phyloP scores from a whole-genome alignment of 2,888 invertebrate species.

The Dascillus cervinus region DNA sequence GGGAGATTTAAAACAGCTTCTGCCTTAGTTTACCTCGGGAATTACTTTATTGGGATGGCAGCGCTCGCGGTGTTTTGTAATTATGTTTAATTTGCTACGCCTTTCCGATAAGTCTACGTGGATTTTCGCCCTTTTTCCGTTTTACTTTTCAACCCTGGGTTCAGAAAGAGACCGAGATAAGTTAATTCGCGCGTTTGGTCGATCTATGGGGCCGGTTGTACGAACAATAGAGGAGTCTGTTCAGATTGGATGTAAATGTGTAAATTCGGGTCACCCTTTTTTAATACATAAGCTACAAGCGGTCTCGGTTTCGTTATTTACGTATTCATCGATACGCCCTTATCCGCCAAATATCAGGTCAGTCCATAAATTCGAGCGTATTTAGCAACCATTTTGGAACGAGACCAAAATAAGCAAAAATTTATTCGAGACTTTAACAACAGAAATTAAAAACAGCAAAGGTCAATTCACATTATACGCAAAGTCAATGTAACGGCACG shows the following conservation, averaged over 20 bases:
- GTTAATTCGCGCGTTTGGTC: too few relatives aligned
- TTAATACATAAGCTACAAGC: too few relatives aligned
- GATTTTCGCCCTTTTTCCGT: not conserved
- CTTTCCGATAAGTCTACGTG: not conserved
- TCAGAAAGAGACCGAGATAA: not conserved
- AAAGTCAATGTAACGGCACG: too few relatives aligned
- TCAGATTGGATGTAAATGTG: not conserved
- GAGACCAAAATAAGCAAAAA: too few relatives aligned
- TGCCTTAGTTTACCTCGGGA: constrained; percentile 9
- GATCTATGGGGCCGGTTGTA: not conserved
- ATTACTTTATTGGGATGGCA: constrained; percentile 12
- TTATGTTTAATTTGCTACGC: constrained; percentile 9
- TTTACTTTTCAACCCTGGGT: not conserved
- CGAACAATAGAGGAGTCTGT: not conserved
- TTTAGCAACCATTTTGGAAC: too few relatives aligned
- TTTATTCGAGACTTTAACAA: too few relatives aligned
- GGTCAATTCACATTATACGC: too few relatives aligned
- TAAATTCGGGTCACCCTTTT: not conserved
- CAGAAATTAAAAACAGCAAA: too few relatives aligned
- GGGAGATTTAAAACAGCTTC: constrained; percentile 8
- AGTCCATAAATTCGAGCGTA: too few relatives aligned
- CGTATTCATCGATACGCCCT: too few relatives aligned
- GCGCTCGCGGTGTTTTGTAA: constrained; percentile 9
- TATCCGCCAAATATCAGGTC: too few relatives aligned
- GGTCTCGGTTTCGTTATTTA: too few relatives aligned